Percentiles rank a stretch among this genome's conserved stretches.
These are phyloP conservation scores for Drosophila ustulata DNA, from an alignment of 2,888 invertebrate genomes.

Conservation along the genomic window DNA sequence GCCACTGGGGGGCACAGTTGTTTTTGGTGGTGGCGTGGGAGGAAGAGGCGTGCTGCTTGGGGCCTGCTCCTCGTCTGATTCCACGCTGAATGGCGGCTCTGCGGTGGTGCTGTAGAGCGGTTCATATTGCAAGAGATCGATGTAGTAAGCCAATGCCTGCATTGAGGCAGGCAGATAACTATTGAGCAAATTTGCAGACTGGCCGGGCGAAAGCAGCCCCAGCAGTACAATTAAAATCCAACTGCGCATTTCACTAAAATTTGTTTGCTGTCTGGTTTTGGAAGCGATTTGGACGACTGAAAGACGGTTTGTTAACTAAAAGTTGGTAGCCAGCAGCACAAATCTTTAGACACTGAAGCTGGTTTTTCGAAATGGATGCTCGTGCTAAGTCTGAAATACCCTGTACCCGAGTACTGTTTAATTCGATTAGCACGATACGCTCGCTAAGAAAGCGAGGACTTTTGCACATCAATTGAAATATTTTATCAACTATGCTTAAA, in stretches of 20 bases:
- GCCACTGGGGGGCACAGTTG: constrained; percentile 13
- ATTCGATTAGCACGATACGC: constrained; percentile 5
- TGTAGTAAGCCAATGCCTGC: constrained; percentile 85
- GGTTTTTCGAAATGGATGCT: constrained; percentile 67
- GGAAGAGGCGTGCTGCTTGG: constrained; percentile 33
- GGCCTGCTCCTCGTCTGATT: constrained; percentile 39
- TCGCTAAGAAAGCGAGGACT: no score
- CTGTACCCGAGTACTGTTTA: constrained; percentile 19
- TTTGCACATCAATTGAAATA: no score
- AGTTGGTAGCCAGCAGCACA: constrained; percentile 50
- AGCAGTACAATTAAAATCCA: constrained; percentile 28
- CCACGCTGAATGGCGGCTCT: constrained; percentile 83
- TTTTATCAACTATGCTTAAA: no score
- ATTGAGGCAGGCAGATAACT: constrained; percentile 84
- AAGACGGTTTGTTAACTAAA: constrained; percentile 70
- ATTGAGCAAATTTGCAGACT: constrained; percentile 74
- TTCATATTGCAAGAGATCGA: constrained; percentile 84
- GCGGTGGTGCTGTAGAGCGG: constrained; percentile 82
- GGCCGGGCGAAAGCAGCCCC: constrained; percentile 44
- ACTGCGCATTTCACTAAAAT: constrained; percentile 65
- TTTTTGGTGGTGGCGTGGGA: constrained; percentile 10
- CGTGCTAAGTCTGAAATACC: constrained; percentile 47
- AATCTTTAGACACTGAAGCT: constrained; percentile 66
- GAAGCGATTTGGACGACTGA: constrained; percentile 64
- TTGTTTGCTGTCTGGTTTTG: constrained; percentile 3